Conservation (phyloP, 2,888 invertebrate genomes). For the Lasioglossum marginatum region DNA sequence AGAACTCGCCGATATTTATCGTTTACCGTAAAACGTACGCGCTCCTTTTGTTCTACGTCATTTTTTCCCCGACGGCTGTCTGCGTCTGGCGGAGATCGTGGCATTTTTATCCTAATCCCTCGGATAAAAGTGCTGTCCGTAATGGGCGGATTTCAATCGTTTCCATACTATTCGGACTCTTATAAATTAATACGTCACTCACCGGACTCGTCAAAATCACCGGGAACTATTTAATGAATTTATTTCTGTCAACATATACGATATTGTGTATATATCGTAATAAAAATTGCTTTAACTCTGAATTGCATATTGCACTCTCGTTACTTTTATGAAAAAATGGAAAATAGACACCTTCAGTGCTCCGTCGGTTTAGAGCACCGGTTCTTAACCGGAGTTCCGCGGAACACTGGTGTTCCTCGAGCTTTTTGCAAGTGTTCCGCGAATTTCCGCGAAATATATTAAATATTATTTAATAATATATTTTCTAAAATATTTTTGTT, state of each 20-base stretch:
- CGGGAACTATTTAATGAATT: too few relatives aligned
- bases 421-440: too few relatives aligned
- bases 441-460: too few relatives aligned
- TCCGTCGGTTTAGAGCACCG: neutral
- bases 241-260: too few relatives aligned
- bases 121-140: neutral
- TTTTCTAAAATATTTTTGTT: too few relatives aligned
- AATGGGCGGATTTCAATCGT: neutral
- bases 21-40: slow-evolving; percentile 39
- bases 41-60: neutral
- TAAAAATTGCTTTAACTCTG: neutral
- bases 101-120: neutral
- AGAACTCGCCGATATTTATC: slow-evolving; percentile 62
- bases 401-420: too few relatives aligned
- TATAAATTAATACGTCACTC: neutral
- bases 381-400: too few relatives aligned
- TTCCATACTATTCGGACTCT: neutral
- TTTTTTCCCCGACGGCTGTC: neutral
- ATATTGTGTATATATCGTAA: too few relatives aligned
- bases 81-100: neutral
- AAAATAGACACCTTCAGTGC: neutral
- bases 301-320: neutral
- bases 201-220: neutral
- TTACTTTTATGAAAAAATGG: neutral
- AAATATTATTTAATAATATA: too few relatives aligned